Conservation (phyloP, 2,113 vertebrate genomes). For the Lasiurus borealis region DNA sequence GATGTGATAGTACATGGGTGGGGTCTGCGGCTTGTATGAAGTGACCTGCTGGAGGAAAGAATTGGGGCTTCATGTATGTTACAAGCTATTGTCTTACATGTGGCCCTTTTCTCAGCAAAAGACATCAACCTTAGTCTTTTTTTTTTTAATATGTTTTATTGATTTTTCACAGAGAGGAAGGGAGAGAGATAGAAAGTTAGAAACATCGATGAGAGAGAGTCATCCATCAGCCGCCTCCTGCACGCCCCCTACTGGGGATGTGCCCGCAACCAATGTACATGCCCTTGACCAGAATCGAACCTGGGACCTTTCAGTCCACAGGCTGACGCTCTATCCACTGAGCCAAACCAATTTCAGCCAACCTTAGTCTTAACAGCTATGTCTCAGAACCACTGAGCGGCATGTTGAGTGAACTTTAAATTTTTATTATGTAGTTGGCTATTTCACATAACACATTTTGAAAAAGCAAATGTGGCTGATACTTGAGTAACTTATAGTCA, state of each 20-base stretch:
- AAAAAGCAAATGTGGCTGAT: neutral
- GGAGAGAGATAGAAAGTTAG: too few relatives aligned
- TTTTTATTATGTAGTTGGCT: conserved; percentile 36
- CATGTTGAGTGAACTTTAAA: neutral
- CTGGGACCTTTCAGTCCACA: too few relatives aligned
- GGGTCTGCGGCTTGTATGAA: conserved; percentile 12
- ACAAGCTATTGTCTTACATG: neutral
- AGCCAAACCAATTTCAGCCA: too few relatives aligned
- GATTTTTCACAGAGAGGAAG: too few relatives aligned
- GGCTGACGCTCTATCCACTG: too few relatives aligned
- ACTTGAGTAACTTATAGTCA: conserved; percentile 52
- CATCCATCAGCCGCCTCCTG: too few relatives aligned
- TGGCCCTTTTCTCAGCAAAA: neutral
- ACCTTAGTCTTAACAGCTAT: neutral
- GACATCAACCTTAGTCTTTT: neutral
- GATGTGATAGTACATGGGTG: conserved; percentile 44
- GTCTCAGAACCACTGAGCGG: conserved; percentile 14
- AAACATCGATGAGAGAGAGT: too few relatives aligned
- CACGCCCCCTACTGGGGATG: too few relatives aligned
- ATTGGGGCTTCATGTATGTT: neutral
- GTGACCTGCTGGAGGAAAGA: neutral
- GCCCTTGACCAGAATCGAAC: too few relatives aligned
- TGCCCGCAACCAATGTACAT: too few relatives aligned
- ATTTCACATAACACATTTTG: conserved; percentile 40
- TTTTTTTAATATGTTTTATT: too few relatives aligned